phyloP scores from a whole-genome alignment of 1,140 invertebrate species.

The Catajapyx aquilonaris region DNA sequence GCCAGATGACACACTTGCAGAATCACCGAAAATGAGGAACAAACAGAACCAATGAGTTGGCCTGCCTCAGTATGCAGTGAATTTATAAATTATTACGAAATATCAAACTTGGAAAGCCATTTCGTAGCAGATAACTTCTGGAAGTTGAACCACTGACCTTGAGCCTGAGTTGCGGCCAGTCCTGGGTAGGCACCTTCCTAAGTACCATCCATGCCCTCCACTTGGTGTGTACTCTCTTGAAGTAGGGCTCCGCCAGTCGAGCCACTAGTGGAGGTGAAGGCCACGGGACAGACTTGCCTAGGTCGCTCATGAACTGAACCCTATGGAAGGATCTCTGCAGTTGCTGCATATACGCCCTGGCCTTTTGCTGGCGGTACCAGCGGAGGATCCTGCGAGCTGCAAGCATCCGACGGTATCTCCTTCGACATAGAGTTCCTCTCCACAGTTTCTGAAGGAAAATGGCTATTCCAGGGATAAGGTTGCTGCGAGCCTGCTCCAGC shows the following conservation, averaged over 20 bases:
- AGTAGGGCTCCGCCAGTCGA: conserved; percentile 28
- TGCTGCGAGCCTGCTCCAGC: conserved; percentile 58
- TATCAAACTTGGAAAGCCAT: no score
- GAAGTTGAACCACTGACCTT: no score
- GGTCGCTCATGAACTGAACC: conserved; percentile 42
- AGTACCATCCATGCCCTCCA: conserved; percentile 82
- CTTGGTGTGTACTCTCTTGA: conserved; percentile 41
- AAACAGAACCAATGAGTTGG: no score
- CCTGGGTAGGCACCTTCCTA: conserved; percentile 48
- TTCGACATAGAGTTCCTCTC: conserved; percentile 58
- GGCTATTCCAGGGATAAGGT: conserved; percentile 71
- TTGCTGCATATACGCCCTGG: conserved; percentile 50
- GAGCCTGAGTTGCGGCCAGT: conserved; percentile 63
- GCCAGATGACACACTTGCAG: no score
- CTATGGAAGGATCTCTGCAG: conserved; percentile 39
- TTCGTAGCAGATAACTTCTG: no score
- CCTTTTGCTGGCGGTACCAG: conserved; percentile 67
- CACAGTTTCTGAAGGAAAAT: conserved; percentile 85
- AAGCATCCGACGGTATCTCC: conserved; percentile 59
- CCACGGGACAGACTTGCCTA: conserved; percentile 61
- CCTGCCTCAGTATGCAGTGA: no score
- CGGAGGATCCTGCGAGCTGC: conserved; percentile 62
- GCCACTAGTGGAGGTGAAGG: conserved; percentile 49
- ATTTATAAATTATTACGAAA: no score
- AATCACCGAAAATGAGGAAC: no score